Evolutionary conservation across 2,888 invertebrate species (phyloP).

Genomic region (Rhagophthalmus giganteus): DNA sequence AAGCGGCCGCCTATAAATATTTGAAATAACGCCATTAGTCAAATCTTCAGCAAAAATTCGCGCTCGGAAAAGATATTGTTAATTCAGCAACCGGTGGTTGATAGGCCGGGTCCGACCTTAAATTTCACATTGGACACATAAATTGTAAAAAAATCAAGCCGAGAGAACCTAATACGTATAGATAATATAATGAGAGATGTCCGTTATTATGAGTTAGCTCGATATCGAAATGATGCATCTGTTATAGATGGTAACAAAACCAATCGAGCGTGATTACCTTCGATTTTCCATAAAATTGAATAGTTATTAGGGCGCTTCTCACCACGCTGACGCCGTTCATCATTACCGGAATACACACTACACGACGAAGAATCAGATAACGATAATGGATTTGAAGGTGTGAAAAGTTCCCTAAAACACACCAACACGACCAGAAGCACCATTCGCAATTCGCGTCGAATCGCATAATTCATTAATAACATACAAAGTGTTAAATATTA

Average conservation of each 20-base stretch:
- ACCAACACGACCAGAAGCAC: no score
- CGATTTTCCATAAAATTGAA: slow-evolving; percentile 31
- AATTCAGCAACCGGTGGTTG: no score
- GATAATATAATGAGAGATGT: neutral
- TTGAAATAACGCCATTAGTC: no score
- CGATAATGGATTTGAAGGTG: slow-evolving; percentile 31
- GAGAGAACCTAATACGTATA: no score
- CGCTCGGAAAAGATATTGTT: no score
- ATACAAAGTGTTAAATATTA: slow-evolving; percentile 38
- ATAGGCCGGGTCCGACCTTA: no score
- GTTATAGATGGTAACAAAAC: slow-evolving; percentile 20
- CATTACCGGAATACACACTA: slow-evolving; percentile 33
- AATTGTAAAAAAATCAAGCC: neutral
- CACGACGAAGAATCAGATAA: slow-evolving; percentile 33
- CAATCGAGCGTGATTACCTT: slow-evolving; percentile 27
- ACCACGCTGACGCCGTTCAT: slow-evolving; percentile 30
- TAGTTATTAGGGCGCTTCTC: slow-evolving; percentile 24
- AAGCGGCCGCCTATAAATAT: no score
- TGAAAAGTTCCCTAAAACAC: no score
- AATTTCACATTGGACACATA: no score
- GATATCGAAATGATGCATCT: slow-evolving; percentile 6
- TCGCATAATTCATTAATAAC: slow-evolving; percentile 7
- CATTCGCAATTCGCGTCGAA: no score
- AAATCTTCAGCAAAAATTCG: no score
- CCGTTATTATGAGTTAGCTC: neutral